phyloP scores from a whole-genome alignment of 2,888 invertebrate species.

The Spisula subtruncata region DNA sequence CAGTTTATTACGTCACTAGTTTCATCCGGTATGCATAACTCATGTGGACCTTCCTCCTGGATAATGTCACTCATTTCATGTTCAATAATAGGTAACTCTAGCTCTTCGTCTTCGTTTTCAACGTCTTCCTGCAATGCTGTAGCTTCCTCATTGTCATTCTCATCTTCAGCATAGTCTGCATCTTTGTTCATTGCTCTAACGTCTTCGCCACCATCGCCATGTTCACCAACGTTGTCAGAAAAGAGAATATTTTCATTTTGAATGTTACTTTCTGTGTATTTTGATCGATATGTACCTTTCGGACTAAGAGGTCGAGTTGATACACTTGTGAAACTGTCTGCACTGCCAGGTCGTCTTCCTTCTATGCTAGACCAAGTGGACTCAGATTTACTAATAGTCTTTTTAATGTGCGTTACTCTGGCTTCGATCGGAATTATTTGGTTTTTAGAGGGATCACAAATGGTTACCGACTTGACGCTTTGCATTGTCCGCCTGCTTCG shows the following conservation, averaged over 20 bases:
- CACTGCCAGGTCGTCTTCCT: slow-evolving; percentile 47
- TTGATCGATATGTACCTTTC: background rate
- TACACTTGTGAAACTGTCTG: slow-evolving; percentile 61
- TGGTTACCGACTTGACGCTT: slow-evolving; percentile 63
- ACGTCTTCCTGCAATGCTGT: background rate
- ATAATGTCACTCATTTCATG: slow-evolving; percentile 4
- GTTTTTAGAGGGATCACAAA: slow-evolving; percentile 64
- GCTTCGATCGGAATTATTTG: slow-evolving; percentile 58
- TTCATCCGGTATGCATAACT: background rate
- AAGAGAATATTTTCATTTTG: slow-evolving; percentile 17
- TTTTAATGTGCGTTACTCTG: slow-evolving; percentile 11
- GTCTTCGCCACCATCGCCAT: background rate
- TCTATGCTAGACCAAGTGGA: slow-evolving; percentile 24
- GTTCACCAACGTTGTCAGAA: background rate
- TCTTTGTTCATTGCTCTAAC: background rate
- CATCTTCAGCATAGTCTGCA: background rate
- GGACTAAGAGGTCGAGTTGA: slow-evolving; percentile 61
- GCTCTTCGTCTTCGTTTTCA: background rate
- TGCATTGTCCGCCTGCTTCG: slow-evolving; percentile 47
- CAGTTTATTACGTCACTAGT: background rate
- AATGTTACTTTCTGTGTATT: background rate
- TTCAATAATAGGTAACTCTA: slow-evolving; percentile 2
- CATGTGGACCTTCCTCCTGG: background rate
- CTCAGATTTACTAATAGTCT: slow-evolving; percentile 20
- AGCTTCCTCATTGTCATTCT: background rate